Evolutionary conservation across 1,140 invertebrate genomes (phyloP), one percentile per base, ranked within the genome.

Genomic region (Eriocheir sinensis): DNA sequence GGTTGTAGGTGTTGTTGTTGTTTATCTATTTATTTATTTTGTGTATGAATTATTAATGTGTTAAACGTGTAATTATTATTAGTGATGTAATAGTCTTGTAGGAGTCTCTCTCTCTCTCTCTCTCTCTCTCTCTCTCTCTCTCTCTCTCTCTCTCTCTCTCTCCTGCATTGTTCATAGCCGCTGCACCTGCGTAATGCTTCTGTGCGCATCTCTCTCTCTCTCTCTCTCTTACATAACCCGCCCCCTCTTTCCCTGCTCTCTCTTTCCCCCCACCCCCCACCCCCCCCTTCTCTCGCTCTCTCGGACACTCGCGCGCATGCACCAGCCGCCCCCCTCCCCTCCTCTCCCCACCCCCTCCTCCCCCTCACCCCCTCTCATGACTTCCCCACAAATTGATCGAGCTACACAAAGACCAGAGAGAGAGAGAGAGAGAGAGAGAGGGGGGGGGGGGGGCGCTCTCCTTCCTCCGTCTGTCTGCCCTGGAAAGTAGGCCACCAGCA

Each of bases 121-220:
- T 89, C 27, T 89, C 40, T n/a, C 2, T 44, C 27, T 89, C 41
- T 53, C 38, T 88, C 85, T 88, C 85, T 88, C 40, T 88, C 38
- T 88, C 85, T 88, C 85, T 85, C 12, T 85, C 32, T 85, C 81
- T 85, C 81, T 85, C 86, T 89, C 86, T 89, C 41, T 89, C 86
- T 89, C 86, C 53, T 36, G 34, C 81, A 36, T 36, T 32, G 32
- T 32, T 72, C 27, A 12, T 72, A 12, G 27, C 12, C 53, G 12
- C 12, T 72, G 53, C 27, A 72, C 53, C 12, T 12, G n/a, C n/a
- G n/a, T n/a, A n/a, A 3, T 34, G 8, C 15, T 30, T 53, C 88
- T 17, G 27, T 60, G 8, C 6, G n/a, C 27, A 27, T 53, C 9
- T 30, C 41, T 89, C 30, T 36, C n/a, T 41, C 86, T 89, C 9